These are phyloP conservation scores for Melinopterus prodromus DNA, from an alignment of 2,888 invertebrate genomes.

Conservation along the genomic window DNA sequence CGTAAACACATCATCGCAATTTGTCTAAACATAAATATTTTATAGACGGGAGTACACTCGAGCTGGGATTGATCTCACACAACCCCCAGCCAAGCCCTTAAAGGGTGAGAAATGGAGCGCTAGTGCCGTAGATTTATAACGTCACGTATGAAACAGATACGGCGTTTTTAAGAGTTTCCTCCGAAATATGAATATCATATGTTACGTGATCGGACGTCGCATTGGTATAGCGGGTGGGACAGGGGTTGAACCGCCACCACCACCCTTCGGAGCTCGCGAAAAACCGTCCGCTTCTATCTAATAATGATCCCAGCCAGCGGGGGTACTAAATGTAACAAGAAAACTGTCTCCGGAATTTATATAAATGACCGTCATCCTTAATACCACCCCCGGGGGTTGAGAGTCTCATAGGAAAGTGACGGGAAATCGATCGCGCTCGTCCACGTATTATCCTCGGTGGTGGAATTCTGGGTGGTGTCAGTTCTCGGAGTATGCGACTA, in stretches of 20 bases:
- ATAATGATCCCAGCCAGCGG: conserved; percentile 30
- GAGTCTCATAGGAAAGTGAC: conserved; percentile 23
- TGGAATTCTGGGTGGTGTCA: conserved; percentile 12
- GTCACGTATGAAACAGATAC: conserved; percentile 36
- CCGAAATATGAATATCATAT: conserved; percentile 36
- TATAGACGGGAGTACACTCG: conserved; percentile 31
- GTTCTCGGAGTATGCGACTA: not conserved
- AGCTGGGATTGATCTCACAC: conserved; percentile 33
- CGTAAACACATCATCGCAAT: conserved; percentile 34
- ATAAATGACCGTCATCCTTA: conserved; percentile 38
- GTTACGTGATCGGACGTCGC: conserved; percentile 32
- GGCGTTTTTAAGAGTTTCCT: conserved; percentile 29
- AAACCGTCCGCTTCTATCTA: conserved; percentile 22
- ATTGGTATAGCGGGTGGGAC: not conserved
- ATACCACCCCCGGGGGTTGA: conserved; percentile 26
- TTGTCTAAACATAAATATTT: conserved; percentile 36
- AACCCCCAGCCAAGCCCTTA: conserved; percentile 4
- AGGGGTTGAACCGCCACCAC: not conserved
- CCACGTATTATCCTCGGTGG: conserved; percentile 14
- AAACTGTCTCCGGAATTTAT: conserved; percentile 39
- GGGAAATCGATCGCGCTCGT: conserved; percentile 34
- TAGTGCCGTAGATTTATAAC: conserved; percentile 29
- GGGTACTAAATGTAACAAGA: conserved; percentile 36
- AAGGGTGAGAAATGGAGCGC: conserved; percentile 16
- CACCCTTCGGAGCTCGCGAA: not conserved